These are phyloP conservation scores for Coturnix japonica DNA, from an alignment of 2,113 vertebrate genomes.

Conservation along the genomic window DNA sequence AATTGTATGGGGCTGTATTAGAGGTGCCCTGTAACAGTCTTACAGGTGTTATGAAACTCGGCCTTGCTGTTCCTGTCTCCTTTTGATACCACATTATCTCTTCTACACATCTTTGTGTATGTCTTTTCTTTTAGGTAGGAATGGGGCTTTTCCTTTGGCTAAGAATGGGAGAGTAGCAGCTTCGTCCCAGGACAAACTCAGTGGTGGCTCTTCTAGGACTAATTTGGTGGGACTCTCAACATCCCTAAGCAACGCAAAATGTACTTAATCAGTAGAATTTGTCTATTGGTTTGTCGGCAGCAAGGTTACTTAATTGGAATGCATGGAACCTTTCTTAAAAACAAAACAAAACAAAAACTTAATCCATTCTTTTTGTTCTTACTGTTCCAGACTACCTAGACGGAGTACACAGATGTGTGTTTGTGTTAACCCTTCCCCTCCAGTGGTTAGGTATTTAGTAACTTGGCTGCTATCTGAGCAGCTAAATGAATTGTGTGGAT, in stretches of 20 bases:
- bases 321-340: neutral
- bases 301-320: neutral
- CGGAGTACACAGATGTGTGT: neutral
- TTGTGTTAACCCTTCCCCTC: neutral
- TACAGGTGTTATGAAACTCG: neutral
- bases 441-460: neutral
- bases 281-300: neutral
- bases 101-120: accelerated
- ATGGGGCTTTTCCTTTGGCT: neutral
- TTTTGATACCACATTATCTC: neutral
- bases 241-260: neutral
- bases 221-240: neutral
- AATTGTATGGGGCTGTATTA: neutral
- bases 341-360: too few relatives aligned
- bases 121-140: too few relatives aligned
- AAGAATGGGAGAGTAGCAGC: neutral
- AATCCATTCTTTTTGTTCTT: neutral
- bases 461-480: neutral
- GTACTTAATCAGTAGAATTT: neutral
- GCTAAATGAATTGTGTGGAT: neutral
- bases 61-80: neutral
- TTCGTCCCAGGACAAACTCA: neutral
- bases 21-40: neutral
- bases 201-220: neutral
- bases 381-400: neutral